Conservation (phyloP, 1,140 invertebrate species). For the Lordiphosa collinella region DNA sequence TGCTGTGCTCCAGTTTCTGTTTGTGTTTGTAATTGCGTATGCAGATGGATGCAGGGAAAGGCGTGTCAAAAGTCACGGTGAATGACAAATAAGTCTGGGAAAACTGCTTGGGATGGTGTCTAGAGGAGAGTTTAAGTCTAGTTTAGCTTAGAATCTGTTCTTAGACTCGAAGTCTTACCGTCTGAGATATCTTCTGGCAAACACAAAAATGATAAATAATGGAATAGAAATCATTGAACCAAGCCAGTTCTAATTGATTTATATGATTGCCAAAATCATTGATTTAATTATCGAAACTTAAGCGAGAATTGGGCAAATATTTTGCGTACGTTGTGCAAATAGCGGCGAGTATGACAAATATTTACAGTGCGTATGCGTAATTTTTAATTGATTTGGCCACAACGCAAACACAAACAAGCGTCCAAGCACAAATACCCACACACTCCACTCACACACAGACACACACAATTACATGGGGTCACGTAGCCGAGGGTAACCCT, state of each 20-base stretch:
- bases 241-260: conserved; percentile 22
- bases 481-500: conserved; percentile 2
- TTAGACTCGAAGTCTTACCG: too few species aligned
- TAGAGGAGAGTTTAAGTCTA: too few species aligned
- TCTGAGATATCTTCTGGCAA: too few species aligned
- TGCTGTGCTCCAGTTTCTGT: neutral
- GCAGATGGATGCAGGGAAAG: conserved; percentile 11
- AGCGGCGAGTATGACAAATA: conserved; percentile 51
- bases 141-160: too few species aligned
- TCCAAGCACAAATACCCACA: neutral
- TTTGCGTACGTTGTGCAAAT: conserved; percentile 43
- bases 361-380: conserved; percentile 72
- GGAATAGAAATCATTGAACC: conserved; percentile 7
- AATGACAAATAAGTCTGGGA: conserved; percentile 37
- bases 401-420: conserved; percentile 46
- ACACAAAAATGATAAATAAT: too few species aligned
- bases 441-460: conserved; percentile 11
- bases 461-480: conserved; percentile 24
- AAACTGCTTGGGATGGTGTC: neutral
- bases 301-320: conserved; percentile 33
- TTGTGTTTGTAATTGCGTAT: conserved; percentile 2
- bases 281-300: conserved; percentile 37
- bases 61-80: conserved; percentile 46
- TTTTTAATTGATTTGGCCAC: conserved; percentile 74
- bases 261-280: conserved; percentile 13